Evolutionary conservation across 2,113 vertebrate genomes (phyloP), one percentile per base, ranked within the genome.

Genomic region (Pelecanoides urinatrix): DNA sequence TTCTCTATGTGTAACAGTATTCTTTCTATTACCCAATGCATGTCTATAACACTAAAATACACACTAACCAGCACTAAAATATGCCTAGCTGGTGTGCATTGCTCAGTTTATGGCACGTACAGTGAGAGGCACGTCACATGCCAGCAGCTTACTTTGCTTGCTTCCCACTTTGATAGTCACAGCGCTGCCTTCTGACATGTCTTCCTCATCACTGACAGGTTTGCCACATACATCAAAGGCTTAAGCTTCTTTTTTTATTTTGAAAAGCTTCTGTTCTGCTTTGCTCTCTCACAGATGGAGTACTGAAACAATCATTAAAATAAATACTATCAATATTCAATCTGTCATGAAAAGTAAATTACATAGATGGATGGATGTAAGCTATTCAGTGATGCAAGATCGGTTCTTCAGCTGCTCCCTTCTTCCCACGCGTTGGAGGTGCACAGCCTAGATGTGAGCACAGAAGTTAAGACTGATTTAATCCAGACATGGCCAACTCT

Each of bases 191-290:
- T 79, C 80, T 92, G 77, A 91, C 89, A 94, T 0, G 2, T 78
- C 86, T 92, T 93, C 65, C 74, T 92, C 73, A 85, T n/a, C 77
- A 32, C 80, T 95, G 92, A 94, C 94, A 96, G 91, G 73, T 90
- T 96, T 95, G 88, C 86, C 80, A 85, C 44, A 61, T 59, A 55
- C 67, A 94, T 85, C 89, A 92, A 91, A 95, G 77, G 76, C 80
- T 76, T 94, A 72, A 68, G 84, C 29, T 81, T 86, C 70, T 45
- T 76, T 89, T 96, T 77, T 89, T 92, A 65, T 94, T 95, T 96
- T 94, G 65, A 87, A 91, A 94, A 94, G 83, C 94, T 97, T 95
- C 94, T 86, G 94, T 94, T 96, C 75, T 90, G 36, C 88, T 93
- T 93, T 93, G 27, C 23, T 87, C 1, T 93, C 76, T 94, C 83